Base-by-base conservation (phyloP, 1,140 invertebrate species). In the Rhopalosiphum maidis region DNA sequence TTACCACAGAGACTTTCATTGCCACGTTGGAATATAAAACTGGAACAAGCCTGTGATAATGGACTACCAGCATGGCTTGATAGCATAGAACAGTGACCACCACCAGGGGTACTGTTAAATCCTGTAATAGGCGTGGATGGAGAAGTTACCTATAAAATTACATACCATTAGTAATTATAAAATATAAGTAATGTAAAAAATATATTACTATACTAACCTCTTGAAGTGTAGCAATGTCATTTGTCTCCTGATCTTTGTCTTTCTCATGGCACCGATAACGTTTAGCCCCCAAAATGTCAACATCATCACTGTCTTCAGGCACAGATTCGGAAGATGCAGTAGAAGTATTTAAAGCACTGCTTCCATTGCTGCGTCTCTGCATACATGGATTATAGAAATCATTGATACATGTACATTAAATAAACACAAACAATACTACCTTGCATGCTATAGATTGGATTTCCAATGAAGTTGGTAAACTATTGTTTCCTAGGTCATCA, bases 351-450 rank as follows among this genome's bases (percentile, higher is more conserved):
- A 68, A 30, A 90, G 54, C 55, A n/a, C 43, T 89, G 22, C 21
- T 55, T 18, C 51, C 54, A 90, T 90, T 90, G 11, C 55, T 90
- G 18, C 89, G 89, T 90, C 89, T 90, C 89, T 90, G 7, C 15
- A 25, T 0, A 46, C 22, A 89, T 54, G 37, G 1, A 55, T 23
- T 5, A 55, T 7, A 68, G 0, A 68, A n/a, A 90, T 90, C 7
- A 43, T 41, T 60, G 23, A 30, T 55, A 89, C 8, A 55, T 8
- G 8, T n/a, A 22, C 11, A 51, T 35, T 23, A 35, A n/a, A 60
- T 68, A 22, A 37, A 55, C 3, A 37, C 22, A 54, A 54, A 37
- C 18, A 41, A 68, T 43, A 68, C 0, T 90, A 90, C 89, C 7
- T 90, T 90, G 25, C 22, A 90, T 41, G 54, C 35, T 1, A 51